phyloP scores from a whole-genome alignment of 2,888 invertebrate genomes.

The Dermolepida albohirtum region DNA sequence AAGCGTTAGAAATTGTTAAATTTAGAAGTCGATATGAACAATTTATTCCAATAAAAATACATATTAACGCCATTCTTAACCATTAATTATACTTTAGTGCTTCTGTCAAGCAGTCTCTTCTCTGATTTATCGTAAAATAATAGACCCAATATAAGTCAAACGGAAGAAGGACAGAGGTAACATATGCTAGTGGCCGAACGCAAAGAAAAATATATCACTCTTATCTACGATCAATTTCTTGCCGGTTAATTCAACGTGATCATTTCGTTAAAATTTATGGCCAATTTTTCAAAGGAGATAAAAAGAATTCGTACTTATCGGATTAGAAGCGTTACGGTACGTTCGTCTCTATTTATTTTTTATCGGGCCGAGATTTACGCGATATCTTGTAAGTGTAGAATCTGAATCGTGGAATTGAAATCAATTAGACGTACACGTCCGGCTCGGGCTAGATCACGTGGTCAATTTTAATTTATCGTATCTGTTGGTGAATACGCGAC shows the following conservation, averaged over 20 bases:
- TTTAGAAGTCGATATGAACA: too few species aligned
- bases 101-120: background rate
- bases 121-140: slow-evolving; percentile 25
- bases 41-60: too few species aligned
- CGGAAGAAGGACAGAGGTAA: slow-evolving; percentile 40
- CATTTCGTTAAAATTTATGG: slow-evolving; percentile 48
- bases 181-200: slow-evolving; percentile 44
- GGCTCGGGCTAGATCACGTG: slow-evolving; percentile 37
- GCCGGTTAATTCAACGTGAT: slow-evolving; percentile 47
- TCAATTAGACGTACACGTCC: slow-evolving; percentile 40
- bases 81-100: background rate
- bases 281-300: slow-evolving; percentile 45
- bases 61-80: background rate
- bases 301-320: slow-evolving; percentile 45
- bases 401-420: slow-evolving; percentile 41
- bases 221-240: slow-evolving; percentile 50
- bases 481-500: slow-evolving; percentile 44
- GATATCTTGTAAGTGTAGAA: slow-evolving; percentile 14
- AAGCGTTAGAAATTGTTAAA: too few species aligned
- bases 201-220: slow-evolving; percentile 46
- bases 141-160: slow-evolving; percentile 22
- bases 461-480: slow-evolving; percentile 48
- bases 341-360: slow-evolving; percentile 32
- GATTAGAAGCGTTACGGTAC: slow-evolving; percentile 38
- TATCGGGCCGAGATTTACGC: background rate